Percentiles rank a stretch among this genome's conserved stretches.
Evolutionary conservation across 2,113 vertebrate genomes (phyloP).

Genomic region (Fregata magnificens): DNA sequence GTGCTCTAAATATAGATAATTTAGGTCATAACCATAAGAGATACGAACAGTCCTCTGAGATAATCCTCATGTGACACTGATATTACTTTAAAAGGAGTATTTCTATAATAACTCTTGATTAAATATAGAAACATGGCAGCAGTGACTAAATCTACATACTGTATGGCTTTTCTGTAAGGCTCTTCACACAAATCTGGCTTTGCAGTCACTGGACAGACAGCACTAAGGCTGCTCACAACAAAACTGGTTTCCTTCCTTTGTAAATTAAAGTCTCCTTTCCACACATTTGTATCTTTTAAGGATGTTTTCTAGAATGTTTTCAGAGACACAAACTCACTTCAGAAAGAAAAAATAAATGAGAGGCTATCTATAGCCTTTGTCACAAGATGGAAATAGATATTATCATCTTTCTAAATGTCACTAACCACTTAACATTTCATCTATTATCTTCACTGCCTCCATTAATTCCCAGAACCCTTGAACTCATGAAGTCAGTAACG

Average conservation of each 20-base stretch:
- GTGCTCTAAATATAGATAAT: constrained; percentile 42
- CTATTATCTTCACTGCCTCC: not conserved
- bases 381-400: not conserved
- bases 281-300: not conserved
- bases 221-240: not conserved
- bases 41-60: constrained; percentile 40
- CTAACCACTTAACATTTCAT: not conserved
- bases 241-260: not conserved
- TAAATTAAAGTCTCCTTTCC: not conserved
- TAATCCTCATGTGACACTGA: constrained; percentile 52
- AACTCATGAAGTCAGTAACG: not conserved
- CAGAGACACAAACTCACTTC: not conserved
- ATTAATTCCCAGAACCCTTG: not conserved
- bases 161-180: not conserved
- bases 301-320: not conserved
- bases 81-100: constrained; percentile 49
- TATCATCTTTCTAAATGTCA: not conserved
- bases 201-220: not conserved
- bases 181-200: not conserved
- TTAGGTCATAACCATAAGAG: constrained; percentile 44
- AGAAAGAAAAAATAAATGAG: not conserved
- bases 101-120: constrained; percentile 37
- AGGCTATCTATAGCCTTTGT: not conserved
- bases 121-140: constrained; percentile 43
- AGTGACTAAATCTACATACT: constrained; percentile 21